Percentiles rank a stretch among this genome's conserved stretches.
Conservation (phyloP, 37 sponge, comb jelly and placozoan genomes). For the Diacarnus erythraeanus region DNA sequence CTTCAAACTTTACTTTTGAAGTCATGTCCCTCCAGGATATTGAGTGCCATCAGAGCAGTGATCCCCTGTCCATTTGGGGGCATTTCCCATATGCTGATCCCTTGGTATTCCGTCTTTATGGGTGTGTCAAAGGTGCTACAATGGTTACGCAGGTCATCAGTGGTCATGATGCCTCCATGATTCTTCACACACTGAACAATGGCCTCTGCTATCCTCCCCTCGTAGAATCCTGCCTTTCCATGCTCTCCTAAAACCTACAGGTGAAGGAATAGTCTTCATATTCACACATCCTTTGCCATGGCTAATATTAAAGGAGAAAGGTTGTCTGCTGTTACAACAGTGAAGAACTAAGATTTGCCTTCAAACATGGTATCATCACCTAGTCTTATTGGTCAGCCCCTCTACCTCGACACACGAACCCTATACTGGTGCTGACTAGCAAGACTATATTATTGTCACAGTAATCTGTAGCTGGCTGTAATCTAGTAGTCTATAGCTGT, state of each 20-base stretch:
- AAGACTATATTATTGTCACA: too few species aligned
- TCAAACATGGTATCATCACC: too few species aligned
- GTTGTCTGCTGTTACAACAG: too few species aligned
- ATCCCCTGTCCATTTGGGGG: conserved; percentile 89
- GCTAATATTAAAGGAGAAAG: too few species aligned
- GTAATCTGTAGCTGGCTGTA: too few species aligned
- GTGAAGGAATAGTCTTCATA: too few species aligned
- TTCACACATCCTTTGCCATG: too few species aligned
- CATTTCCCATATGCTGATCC: conserved; percentile 85
- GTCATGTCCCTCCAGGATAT: conserved; percentile 70
- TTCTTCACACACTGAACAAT: conserved; percentile 70
- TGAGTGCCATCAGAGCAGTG: conserved; percentile 82
- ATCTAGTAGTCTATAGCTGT: too few species aligned
- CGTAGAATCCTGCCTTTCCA: conserved; percentile 81
- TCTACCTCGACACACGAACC: too few species aligned
- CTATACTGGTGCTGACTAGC: too few species aligned
- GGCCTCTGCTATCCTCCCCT: conserved; percentile 70
- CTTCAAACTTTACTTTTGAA: conserved; percentile 42
- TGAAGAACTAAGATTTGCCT: too few species aligned
- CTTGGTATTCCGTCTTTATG: conserved; percentile 62
- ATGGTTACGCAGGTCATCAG: conserved; percentile 67
- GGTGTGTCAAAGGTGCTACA: conserved; percentile 67
- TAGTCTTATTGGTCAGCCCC: too few species aligned
- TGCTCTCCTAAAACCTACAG: conserved; percentile 49
- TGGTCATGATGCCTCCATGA: conserved; percentile 69